Evolutionary conservation across 2,888 invertebrate species (phyloP).

Genomic region (Caenorhabditis sp.): DNA sequence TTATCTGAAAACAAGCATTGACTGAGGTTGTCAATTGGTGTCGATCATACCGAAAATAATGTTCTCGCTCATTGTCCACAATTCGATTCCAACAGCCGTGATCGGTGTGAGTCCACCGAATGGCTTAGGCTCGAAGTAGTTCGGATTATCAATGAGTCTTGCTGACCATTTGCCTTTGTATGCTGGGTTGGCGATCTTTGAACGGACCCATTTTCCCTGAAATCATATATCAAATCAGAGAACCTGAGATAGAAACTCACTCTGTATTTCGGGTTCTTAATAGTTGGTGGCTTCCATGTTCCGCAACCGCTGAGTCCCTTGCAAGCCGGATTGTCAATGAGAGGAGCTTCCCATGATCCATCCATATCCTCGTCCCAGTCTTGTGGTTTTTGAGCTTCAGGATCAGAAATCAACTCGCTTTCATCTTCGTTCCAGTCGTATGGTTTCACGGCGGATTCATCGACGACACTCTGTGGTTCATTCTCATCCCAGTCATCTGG

Average conservation of each 20-base stretch:
- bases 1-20: constrained; percentile 85
- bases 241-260: constrained; percentile 76
- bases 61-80: constrained; percentile 98
- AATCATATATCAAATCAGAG: constrained; percentile 24
- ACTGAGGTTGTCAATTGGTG: not conserved
- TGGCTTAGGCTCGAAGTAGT: constrained; percentile 95
- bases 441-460: constrained; percentile 78
- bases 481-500: constrained; percentile 93
- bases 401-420: constrained; percentile 90
- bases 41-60: constrained; percentile 91
- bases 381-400: constrained; percentile 90
- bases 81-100: constrained; percentile 92
- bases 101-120: constrained; percentile 77
- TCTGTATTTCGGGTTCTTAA: constrained; percentile 86
- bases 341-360: constrained; percentile 97
- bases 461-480: constrained; percentile 91
- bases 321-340: constrained; percentile 71
- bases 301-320: constrained; percentile 92
- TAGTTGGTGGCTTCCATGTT: constrained; percentile 88
- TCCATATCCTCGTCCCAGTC: constrained; percentile 99
- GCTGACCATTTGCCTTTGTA: constrained; percentile 86
- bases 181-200: constrained; percentile 85
- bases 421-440: constrained; percentile 89
- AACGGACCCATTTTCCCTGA: constrained; percentile 93
- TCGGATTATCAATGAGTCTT: constrained; percentile 92